Evolutionary conservation across 2,888 invertebrate genomes (phyloP).

Genomic region (Athalia rosae): DNA sequence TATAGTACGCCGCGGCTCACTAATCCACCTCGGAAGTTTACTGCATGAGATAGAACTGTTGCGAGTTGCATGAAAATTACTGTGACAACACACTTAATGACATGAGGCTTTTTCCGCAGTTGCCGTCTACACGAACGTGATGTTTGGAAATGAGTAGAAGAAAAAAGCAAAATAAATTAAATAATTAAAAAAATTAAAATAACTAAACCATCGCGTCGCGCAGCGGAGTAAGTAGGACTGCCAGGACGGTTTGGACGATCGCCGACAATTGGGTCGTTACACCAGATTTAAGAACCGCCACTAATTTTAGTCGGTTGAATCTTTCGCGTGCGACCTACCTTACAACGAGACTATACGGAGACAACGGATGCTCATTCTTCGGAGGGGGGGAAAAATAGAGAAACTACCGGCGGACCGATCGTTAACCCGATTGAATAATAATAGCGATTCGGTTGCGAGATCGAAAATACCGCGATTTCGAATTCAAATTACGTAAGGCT

Average conservation of each 20-base stretch:
- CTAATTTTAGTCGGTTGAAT: slow-evolving; percentile 31
- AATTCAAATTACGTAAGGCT: too few species aligned
- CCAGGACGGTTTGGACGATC: slow-evolving; percentile 13
- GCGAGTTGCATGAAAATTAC: slow-evolving; percentile 42
- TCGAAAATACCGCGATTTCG: too few species aligned
- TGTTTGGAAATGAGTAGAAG: slow-evolving; percentile 24
- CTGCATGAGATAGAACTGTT: not conserved
- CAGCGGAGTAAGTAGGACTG: not conserved
- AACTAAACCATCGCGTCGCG: slow-evolving; percentile 7
- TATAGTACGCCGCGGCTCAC: not conserved
- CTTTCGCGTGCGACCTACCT: not conserved
- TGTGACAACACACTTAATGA: slow-evolving; percentile 46
- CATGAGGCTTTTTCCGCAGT: slow-evolving; percentile 29
- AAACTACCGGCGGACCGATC: too few species aligned
- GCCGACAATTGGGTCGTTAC: slow-evolving; percentile 13
- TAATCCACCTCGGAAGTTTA: slow-evolving; percentile 8
- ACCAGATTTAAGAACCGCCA: slow-evolving; percentile 25
- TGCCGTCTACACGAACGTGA: not conserved
- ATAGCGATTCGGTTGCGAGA: too few species aligned
- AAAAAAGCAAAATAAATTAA: too few species aligned
- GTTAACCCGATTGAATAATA: too few species aligned
- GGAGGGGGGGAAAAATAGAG: too few species aligned
- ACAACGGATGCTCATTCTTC: too few species aligned
- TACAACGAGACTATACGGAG: not conserved
- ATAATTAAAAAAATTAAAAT: too few species aligned